Percentiles rank a stretch among this genome's conserved stretches.
These are phyloP conservation scores for Microplitis demolitor DNA, from an alignment of 1,140 invertebrate genomes.

Conservation along the genomic window DNA sequence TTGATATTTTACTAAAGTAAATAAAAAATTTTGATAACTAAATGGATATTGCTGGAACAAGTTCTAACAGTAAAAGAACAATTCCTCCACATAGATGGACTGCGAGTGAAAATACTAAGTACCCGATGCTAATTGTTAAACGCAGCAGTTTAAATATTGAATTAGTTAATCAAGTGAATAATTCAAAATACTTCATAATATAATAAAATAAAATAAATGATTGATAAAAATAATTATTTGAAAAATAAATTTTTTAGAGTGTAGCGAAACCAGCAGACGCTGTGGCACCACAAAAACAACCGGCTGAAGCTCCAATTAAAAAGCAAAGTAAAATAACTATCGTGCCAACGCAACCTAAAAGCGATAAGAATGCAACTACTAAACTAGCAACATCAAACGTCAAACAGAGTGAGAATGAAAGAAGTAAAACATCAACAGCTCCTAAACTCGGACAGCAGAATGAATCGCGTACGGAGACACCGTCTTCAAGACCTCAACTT, in stretches of 20 bases:
- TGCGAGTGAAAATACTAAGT: neutral
- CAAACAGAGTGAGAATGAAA: conserved; percentile 1
- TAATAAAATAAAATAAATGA: neutral
- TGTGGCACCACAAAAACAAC: conserved; percentile 35
- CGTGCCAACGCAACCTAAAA: conserved; percentile 54
- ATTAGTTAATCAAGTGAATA: neutral
- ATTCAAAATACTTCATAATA: neutral
- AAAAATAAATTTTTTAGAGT: conserved; percentile 41
- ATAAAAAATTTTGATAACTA: too few species aligned
- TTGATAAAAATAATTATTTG: neutral
- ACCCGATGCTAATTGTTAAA: neutral
- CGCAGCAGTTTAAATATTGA: neutral
- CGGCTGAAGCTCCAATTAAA: conserved; percentile 21
- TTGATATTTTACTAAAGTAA: too few species aligned
- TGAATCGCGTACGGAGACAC: conserved; percentile 51
- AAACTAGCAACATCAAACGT: neutral
- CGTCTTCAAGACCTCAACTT: conserved; percentile 51
- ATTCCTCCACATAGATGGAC: neutral
- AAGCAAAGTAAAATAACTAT: conserved; percentile 57
- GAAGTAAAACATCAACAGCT: conserved; percentile 38
- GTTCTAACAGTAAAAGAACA: neutral
- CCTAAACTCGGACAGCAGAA: conserved; percentile 51
- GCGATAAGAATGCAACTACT: conserved; percentile 42
- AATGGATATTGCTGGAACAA: neutral
- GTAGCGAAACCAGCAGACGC: conserved; percentile 51